phyloP scores from a whole-genome alignment of 1,140 invertebrate genomes.

The Lepidurus arcticus region DNA sequence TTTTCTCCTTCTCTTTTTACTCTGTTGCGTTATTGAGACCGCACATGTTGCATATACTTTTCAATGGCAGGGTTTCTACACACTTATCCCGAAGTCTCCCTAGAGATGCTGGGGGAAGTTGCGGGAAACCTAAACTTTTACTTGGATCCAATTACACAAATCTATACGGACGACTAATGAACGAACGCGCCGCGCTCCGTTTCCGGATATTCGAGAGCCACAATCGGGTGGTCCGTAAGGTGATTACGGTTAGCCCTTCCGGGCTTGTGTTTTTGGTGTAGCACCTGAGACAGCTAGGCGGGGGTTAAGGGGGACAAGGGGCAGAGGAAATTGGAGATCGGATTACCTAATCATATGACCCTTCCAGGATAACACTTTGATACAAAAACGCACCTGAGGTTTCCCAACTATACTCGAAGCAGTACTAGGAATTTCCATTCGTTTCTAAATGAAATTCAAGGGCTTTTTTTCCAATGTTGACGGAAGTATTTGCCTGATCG shows the following conservation, averaged over 20 bases:
- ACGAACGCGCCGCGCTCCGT: background rate
- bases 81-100: too few species aligned
- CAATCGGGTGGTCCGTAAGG: background rate
- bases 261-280: background rate
- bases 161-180: background rate
- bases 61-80: too few species aligned
- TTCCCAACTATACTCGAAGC: background rate
- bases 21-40: too few species aligned
- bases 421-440: background rate
- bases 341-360: background rate
- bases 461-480: background rate
- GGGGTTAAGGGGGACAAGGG: background rate
- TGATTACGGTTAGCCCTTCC: background rate
- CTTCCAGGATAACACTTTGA: background rate
- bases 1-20: too few species aligned
- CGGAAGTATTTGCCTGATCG: background rate
- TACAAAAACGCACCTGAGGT: background rate
- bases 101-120: background rate
- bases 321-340: background rate
- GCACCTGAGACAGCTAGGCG: background rate
- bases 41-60: too few species aligned
- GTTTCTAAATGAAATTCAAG: background rate
- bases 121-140: background rate
- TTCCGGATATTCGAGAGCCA: background rate
- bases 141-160: background rate